Percentiles rank a stretch among this genome's conserved stretches.
Evolutionary conservation across 2,797 vertebrate species (phyloP).

Genomic region (Fistularia commersonii): DNA sequence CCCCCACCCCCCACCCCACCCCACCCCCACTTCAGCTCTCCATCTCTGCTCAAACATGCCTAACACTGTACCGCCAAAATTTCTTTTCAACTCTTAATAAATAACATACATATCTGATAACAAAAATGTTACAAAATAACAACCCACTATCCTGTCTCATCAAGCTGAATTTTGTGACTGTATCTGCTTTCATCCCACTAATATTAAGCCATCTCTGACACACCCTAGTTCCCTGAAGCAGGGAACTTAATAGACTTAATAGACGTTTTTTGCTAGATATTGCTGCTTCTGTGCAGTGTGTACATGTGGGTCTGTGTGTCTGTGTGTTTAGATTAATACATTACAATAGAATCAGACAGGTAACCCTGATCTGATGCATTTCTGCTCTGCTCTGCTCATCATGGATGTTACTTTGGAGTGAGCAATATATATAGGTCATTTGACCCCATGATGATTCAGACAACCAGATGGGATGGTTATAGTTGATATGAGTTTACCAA

Average conservation of each 20-base stretch:
- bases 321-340: slow-evolving; percentile 24
- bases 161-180: slow-evolving; percentile 2
- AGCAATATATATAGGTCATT: slow-evolving; percentile 47
- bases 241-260: slow-evolving; percentile 25
- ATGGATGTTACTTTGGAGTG: neutral
- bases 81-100: no score
- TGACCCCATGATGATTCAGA: slow-evolving; percentile 23
- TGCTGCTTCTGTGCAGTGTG: neutral
- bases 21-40: no score
- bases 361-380: slow-evolving; percentile 32
- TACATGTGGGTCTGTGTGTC: slow-evolving; percentile 4
- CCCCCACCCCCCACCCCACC: no score
- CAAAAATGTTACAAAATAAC: neutral
- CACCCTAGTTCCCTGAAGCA: slow-evolving; percentile 22
- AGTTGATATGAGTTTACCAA: slow-evolving; percentile 1
- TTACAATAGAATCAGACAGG: slow-evolving; percentile 17
- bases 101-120: no score
- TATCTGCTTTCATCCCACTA: slow-evolving; percentile 6
- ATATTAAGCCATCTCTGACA: slow-evolving; percentile 25
- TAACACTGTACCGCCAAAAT: no score
- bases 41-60: no score
- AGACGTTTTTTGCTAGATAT: slow-evolving; percentile 3
- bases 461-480: slow-evolving; percentile 4
- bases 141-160: slow-evolving; percentile 16
- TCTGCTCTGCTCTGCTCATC: slow-evolving; percentile 13